Evolutionary conservation across 2,888 invertebrate genomes (phyloP), one percentile per base, ranked within the genome.

Genomic region (Drosophila gaucha): DNA sequence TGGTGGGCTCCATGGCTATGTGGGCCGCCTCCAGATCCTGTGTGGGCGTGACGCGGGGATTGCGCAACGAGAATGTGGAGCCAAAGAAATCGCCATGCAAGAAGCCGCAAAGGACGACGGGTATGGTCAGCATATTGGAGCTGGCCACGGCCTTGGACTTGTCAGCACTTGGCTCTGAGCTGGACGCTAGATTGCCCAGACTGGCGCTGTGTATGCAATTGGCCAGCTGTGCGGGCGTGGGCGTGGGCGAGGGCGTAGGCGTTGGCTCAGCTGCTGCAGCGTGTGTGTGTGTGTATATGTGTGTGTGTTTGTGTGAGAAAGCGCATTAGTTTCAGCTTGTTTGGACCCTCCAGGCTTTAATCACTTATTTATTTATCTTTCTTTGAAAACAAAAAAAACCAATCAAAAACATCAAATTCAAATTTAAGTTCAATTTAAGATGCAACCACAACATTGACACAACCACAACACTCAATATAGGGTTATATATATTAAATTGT

Each of bases 81-180:
- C 88, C 83, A 55, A 91, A 78, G 22, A 90, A 79, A 26, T 90
- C 91, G 30, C 89, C 89, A 55, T 91, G 92, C 73, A 93, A 78
- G 31, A 93, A 89, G 57, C 92, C 92, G 64, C 92, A 92, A 30
- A 93, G 89, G 70, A 93, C 92, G 20, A 93, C 89, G 57, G 93
- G 93, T 74, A 93, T 90, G 50, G 85, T 87, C 28, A 90, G 50
- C 12, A 89, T 72, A 26, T 79, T 87, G 3, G 68, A 39, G 47
- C 52, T 66, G 4, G 62, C 35, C 57, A 14, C 51, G 16, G n/a
- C 41, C 33, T 52, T 73, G 30, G 54, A 12, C 33, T 31, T 49
- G 10, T 9, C 4, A 12, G 18, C 41, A 18, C 28, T 9, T 46
- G 41, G 50, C 30, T 41, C 41, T 18, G 39, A 18, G 26, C 31